Percentiles rank a stretch among this genome's conserved stretches.
Conservation (phyloP, 2,797 vertebrate genomes). For the Parambassis ranga region DNA sequence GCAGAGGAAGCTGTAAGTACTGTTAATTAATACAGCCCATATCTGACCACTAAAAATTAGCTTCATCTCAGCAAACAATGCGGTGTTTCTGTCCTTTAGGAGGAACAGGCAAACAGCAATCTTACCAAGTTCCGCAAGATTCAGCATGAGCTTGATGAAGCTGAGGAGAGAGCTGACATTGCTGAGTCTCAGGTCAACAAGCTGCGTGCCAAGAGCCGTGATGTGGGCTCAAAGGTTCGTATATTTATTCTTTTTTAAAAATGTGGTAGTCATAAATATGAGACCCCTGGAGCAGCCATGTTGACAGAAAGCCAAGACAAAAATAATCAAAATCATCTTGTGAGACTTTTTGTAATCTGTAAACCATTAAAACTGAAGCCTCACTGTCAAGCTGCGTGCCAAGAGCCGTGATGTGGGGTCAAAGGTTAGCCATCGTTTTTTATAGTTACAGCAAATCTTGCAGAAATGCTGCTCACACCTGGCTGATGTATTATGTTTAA, state of each 20-base stretch:
- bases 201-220: conserved; percentile 83
- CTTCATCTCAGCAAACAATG: neutral
- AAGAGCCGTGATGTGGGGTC: conserved; percentile 84
- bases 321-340: neutral
- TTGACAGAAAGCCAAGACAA: neutral
- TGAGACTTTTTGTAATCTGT: neutral
- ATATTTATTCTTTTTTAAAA: neutral
- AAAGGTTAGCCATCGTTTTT: no score
- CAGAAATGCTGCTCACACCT: no score
- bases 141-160: conserved; percentile 88
- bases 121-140: conserved; percentile 86
- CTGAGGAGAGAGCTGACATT: conserved; percentile 85
- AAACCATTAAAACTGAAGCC: neutral
- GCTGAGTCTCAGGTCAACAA: conserved; percentile 89
- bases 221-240: conserved; percentile 79
- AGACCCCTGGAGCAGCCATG: neutral
- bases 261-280: neutral
- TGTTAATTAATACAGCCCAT: neutral
- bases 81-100: conserved; percentile 56
- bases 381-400: conserved; percentile 75
- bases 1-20: conserved; percentile 72
- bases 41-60: neutral
- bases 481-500: no score
- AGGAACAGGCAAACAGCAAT: conserved; percentile 85
- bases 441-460: no score